Conservation (phyloP, 1,140 invertebrate species). For the Homalodisca vitripennis region DNA sequence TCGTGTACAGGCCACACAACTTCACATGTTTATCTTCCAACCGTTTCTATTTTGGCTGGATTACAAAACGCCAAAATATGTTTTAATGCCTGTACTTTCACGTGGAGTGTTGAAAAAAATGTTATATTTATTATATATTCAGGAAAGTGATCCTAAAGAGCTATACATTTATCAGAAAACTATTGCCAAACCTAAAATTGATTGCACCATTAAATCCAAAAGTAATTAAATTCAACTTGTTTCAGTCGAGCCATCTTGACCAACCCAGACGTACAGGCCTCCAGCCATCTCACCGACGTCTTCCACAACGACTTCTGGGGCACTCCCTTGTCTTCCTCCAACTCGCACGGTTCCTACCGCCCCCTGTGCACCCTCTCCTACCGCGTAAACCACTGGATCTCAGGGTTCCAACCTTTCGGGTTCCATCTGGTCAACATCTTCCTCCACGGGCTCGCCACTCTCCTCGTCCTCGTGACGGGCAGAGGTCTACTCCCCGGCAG, state of each 20-base stretch:
- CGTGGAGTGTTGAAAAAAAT: neutral
- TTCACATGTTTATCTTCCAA: neutral
- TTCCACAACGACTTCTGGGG: conserved; percentile 93
- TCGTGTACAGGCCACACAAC: neutral
- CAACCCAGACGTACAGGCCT: conserved; percentile 79
- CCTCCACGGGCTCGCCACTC: conserved; percentile 76
- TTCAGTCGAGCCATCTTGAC: conserved; percentile 83
- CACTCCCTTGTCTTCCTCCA: conserved; percentile 77
- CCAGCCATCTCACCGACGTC: conserved; percentile 55
- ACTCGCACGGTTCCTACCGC: conserved; percentile 94
- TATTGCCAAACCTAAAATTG: neutral
- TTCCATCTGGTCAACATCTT: conserved; percentile 85
- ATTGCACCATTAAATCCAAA: neutral
- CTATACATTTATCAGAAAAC: neutral
- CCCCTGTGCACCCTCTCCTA: conserved; percentile 93
- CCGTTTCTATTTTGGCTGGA: neutral
- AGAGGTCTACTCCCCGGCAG: conserved; percentile 48
- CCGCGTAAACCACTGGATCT: conserved; percentile 82
- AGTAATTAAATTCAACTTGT: conserved; percentile 47
- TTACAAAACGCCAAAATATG: neutral
- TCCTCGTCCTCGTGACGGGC: conserved; percentile 67
- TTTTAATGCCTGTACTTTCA: neutral
- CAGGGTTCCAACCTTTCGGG: conserved; percentile 74
- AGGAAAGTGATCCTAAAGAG: too few species aligned
- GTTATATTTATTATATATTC: neutral